Conservation (phyloP, 2,797 vertebrate genomes). For the Geotrypetes seraphini region DNA sequence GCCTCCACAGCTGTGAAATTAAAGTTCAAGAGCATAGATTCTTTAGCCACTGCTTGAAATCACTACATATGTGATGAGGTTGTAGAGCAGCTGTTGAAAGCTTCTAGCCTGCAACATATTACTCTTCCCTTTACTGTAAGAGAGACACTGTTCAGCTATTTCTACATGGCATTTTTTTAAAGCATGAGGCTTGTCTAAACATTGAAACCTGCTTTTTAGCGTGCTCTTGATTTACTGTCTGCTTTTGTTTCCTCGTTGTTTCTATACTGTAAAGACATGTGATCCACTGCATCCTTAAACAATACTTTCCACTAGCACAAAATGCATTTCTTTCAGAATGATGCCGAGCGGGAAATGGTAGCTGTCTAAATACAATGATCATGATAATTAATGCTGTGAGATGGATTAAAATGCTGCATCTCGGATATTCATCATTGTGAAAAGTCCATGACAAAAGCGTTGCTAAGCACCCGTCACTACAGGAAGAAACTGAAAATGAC, state of each 20-base stretch:
- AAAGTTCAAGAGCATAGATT: conserved; percentile 3
- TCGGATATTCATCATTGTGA: conserved; percentile 28
- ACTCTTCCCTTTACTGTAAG: no score
- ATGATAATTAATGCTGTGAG: conserved; percentile 26
- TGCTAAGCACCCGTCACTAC: conserved; percentile 25
- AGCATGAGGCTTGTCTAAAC: conserved; percentile 3
- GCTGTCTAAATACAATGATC: conserved; percentile 26
- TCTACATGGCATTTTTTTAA: background rate
- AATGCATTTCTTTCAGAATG: background rate
- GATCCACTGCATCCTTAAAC: conserved; percentile 15
- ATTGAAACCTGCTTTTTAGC: background rate
- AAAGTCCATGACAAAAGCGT: conserved; percentile 21
- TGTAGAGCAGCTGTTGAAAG: no score
- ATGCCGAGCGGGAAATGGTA: conserved; percentile 7
- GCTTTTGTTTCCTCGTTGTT: conserved; percentile 5
- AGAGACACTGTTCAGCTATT: background rate
- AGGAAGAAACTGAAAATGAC: conserved; percentile 27
- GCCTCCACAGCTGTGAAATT: background rate
- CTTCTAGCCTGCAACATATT: no score
- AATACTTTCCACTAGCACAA: conserved; percentile 1
- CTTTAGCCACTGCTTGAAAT: conserved; percentile 7
- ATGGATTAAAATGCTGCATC: conserved; percentile 22
- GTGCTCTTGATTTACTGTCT: conserved; percentile 3
- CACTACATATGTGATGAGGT: conserved; percentile 4
- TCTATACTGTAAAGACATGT: background rate